phyloP scores from a whole-genome alignment of 2,113 vertebrate species.

The Pelvicachromis taeniatus region DNA sequence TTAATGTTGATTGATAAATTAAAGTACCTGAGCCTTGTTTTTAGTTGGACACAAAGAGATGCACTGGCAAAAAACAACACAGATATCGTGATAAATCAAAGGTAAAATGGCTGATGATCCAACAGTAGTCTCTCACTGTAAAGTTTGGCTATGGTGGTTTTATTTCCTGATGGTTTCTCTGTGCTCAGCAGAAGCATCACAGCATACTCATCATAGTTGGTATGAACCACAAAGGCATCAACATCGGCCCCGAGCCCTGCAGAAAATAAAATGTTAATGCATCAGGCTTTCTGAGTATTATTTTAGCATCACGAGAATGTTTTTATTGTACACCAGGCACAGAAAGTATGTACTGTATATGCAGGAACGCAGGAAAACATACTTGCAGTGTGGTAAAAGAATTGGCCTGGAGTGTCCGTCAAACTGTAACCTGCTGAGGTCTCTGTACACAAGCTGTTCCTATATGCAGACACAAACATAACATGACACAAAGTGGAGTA shows the following conservation, averaged over 20 bases:
- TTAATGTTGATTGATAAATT: background rate
- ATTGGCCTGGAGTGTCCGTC: constrained; percentile 62
- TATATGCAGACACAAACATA: constrained; percentile 3
- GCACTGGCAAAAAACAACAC: background rate
- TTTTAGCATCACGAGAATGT: background rate
- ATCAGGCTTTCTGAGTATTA: background rate
- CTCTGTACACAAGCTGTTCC: constrained; percentile 46
- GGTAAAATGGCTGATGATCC: background rate
- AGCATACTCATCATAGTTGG: constrained; percentile 83
- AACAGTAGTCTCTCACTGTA: constrained; percentile 68
- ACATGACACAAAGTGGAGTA: too few species aligned
- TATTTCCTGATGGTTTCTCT: constrained; percentile 56
- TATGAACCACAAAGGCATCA: constrained; percentile 76
- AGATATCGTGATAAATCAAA: background rate
- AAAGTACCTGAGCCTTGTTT: background rate
- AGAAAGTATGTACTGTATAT: background rate
- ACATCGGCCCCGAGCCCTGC: constrained; percentile 76
- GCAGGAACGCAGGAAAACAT: constrained; percentile 6
- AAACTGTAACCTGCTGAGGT: constrained; percentile 37
- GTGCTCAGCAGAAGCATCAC: constrained; percentile 75
- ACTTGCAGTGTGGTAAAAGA: constrained; percentile 64
- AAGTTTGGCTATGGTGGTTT: constrained; percentile 74
- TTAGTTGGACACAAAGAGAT: background rate
- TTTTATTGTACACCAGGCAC: background rate
- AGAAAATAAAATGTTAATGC: background rate